phyloP scores from a whole-genome alignment of 2,113 vertebrate species.

The Hippocampus mohnikei region DNA sequence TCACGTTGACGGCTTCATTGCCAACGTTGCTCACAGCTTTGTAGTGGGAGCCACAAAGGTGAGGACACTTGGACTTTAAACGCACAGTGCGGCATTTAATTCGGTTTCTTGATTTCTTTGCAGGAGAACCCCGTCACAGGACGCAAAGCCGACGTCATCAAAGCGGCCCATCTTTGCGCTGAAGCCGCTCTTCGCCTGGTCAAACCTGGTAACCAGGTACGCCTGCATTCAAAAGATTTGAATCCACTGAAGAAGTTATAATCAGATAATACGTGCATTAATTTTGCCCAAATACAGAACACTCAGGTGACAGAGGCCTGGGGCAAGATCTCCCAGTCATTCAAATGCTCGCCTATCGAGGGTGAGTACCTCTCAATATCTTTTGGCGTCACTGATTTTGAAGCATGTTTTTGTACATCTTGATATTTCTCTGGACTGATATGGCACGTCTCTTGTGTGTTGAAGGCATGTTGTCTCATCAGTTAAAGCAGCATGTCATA shows the following conservation, averaged over 20 bases:
- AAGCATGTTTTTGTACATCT: neutral
- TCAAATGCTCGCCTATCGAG: conserved; percentile 94
- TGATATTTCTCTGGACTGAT: neutral
- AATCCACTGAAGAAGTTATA: neutral
- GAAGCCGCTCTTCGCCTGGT: conserved; percentile 95
- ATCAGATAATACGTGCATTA: neutral
- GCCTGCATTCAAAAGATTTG: neutral
- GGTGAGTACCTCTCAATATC: conserved; percentile 69
- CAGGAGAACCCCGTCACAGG: conserved; percentile 86
- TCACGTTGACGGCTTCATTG: conserved; percentile 91
- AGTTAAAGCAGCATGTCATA: conserved; percentile 92
- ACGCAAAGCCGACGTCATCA: conserved; percentile 92
- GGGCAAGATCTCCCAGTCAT: conserved; percentile 95
- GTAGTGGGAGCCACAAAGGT: conserved; percentile 85
- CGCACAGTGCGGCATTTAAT: neutral
- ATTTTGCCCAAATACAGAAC: conserved; percentile 71
- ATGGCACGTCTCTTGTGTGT: conserved; percentile 18
- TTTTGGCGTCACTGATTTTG: neutral
- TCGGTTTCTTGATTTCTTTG: neutral
- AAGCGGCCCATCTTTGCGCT: conserved; percentile 89
- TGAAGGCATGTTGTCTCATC: conserved; percentile 93
- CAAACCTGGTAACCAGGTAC: conserved; percentile 93
- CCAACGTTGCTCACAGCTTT: conserved; percentile 91
- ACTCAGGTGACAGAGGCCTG: conserved; percentile 94
- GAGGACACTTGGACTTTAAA: conserved; percentile 8